phyloP scores from a whole-genome alignment of 2,888 invertebrate genomes.

The Scaptomyza polygonia region DNA sequence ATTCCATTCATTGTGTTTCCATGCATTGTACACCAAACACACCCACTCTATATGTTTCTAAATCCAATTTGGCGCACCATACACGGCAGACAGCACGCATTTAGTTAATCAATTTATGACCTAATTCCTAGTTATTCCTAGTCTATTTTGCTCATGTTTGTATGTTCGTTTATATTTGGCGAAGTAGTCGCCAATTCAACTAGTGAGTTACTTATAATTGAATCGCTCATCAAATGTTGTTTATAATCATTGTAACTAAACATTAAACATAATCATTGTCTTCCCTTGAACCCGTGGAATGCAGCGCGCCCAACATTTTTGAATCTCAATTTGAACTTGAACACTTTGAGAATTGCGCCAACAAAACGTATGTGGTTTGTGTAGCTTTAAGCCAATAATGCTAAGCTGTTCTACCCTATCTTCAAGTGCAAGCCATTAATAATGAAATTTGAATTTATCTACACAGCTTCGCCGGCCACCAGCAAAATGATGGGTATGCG shows the following conservation, averaged over 20 bases:
- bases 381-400: slow-evolving; percentile 40
- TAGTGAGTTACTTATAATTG: slow-evolving; percentile 29
- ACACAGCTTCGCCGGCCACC: slow-evolving; percentile 91
- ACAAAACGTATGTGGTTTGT: slow-evolving; percentile 92
- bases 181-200: slow-evolving; percentile 35
- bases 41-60: slow-evolving; percentile 13
- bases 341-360: slow-evolving; percentile 94
- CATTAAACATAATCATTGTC: slow-evolving; percentile 74
- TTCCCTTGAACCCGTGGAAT: slow-evolving; percentile 84
- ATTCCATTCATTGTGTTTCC: slow-evolving; percentile 23
- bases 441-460: slow-evolving; percentile 20
- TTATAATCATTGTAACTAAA: slow-evolving; percentile 72
- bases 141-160: slow-evolving; percentile 30
- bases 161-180: slow-evolving; percentile 26
- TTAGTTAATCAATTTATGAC: slow-evolving; percentile 38
- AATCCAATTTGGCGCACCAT: slow-evolving; percentile 66
- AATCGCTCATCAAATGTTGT: slow-evolving; percentile 50
- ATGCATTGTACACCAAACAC: slow-evolving; percentile 30
- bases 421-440: background rate
- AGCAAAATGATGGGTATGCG: slow-evolving; percentile 91
- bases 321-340: slow-evolving; percentile 97
- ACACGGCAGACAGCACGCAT: slow-evolving; percentile 65
- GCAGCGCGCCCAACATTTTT: slow-evolving; percentile 99
- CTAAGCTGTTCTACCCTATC: slow-evolving; percentile 2
- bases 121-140: slow-evolving; percentile 33